Base-by-base conservation (phyloP, 2,113 vertebrate species). In the Brachyistius frenatus region DNA sequence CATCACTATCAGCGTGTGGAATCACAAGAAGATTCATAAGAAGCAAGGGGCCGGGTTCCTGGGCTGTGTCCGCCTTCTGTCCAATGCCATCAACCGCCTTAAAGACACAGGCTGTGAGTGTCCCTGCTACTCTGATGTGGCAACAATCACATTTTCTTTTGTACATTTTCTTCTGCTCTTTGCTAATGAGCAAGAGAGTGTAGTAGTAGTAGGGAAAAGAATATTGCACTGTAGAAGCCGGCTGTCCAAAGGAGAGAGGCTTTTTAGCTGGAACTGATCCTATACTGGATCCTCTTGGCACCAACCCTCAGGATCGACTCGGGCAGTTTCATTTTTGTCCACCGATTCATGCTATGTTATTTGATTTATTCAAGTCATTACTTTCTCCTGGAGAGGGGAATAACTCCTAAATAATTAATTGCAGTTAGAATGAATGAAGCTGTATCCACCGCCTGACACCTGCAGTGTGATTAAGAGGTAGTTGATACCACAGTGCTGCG, bases 21-120 rank as follows among this genome's bases (percentile, higher is more conserved):
- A 99, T 91, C 97, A 99, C 92, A 99, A 99, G 95, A 99, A 99
- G 93, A 99, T 99, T 73, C 98, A 99, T 93, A 99, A 99, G 95
- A 99, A 99, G 88, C 98, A 99, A 92, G 98, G 98, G 62, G 98
- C 98, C 30, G 98, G 98, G 10, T 99, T 99, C 94, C 95, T 99
- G 86, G 98, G 98, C 85, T 99, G 98, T 81, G 97, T 99, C 67
- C 97, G 98, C 58, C 98, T 99, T 86, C 96, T 99, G 80, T 99
- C 97, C 84, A 99, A 98, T 0, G 96, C 97, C 37, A 99, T 99
- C 94, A 99, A 97, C 90, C 97, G 97, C 91, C 97, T 99, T 87
- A 99, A 99, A 96, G 98, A 99, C 95, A 99, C 98, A 74, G 98
- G 98, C 91, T 99, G 98, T 99, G 92, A 97, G 97, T 97, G 65